Evolutionary conservation across 2,113 vertebrate genomes (phyloP).

Genomic region (Brevimyrus niger): DNA sequence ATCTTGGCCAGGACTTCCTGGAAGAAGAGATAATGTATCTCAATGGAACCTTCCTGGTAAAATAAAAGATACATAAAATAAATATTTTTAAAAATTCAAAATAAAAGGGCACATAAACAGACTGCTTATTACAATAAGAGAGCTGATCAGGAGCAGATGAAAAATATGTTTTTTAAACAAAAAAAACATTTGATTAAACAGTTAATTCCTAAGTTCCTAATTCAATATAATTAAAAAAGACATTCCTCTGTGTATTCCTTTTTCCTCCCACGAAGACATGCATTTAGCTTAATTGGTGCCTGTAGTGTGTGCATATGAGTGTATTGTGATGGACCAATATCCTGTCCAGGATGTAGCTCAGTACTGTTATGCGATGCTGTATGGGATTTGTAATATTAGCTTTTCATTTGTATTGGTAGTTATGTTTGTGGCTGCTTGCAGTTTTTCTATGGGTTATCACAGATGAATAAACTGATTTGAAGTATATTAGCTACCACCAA

Average conservation of each 20-base stretch:
- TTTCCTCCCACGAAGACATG: background rate
- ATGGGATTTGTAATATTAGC: background rate
- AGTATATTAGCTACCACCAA: conserved; percentile 22
- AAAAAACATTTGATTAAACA: too few species aligned
- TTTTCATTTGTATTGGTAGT: background rate
- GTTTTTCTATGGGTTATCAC: background rate
- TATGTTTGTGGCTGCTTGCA: background rate
- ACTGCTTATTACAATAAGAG: background rate
- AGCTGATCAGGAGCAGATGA: background rate
- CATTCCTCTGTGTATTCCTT: background rate
- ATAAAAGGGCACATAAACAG: background rate
- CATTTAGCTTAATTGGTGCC: background rate
- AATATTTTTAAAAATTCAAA: background rate
- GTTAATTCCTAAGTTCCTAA: background rate
- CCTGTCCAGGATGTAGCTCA: background rate
- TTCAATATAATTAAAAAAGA: background rate
- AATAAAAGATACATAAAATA: too few species aligned
- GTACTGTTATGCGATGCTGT: background rate
- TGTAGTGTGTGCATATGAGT: background rate
- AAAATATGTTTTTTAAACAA: background rate
- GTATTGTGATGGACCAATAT: background rate
- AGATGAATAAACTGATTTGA: background rate
- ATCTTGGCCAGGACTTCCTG: too few species aligned
- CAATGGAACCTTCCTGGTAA: too few species aligned
- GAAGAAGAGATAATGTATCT: too few species aligned